Base-by-base conservation (phyloP, 2,797 vertebrate genomes). In the Paguma larvata region DNA sequence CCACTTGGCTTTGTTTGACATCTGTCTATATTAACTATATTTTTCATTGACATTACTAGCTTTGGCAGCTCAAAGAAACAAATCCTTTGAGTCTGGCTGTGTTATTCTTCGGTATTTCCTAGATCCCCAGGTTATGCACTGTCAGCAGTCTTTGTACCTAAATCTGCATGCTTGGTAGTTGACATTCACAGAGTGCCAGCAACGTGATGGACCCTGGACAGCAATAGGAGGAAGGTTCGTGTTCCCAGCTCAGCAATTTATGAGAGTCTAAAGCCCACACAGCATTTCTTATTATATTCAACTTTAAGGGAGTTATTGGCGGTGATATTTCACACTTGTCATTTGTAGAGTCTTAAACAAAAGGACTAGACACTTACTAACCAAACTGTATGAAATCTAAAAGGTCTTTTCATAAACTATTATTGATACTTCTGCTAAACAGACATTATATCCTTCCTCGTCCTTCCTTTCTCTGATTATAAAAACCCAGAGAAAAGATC, bases 1-100 rank as follows among this genome's bases (percentile, higher is more conserved):
- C 77, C 68, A 77, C 34, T 94, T 75, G 91, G 84, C 68, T 98
- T 92, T 97, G 96, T 93, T 97, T 97, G 94, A 95, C 85, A 94
- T 95, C 96, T 96, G 93, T 93, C 97, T 80, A 62, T 63, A 73
- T 15, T 68, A 92, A 97, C 93, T 96, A 56, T 56, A 85, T 89
- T 93, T 95, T 86, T 82, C 86, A 83, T 12, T 93, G 88, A 34
- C 9, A 53, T 75, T 62, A 96, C 59, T 48, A 75, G 4, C 16
- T 91, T 75, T 95, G 96, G 92, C 95, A 95, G 67, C 82, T 67
- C 85, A 90, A 78, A 85, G 91, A 93, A 94, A 89, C 12, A 86
- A 79, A 94, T 9, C 34, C 34, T 87, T 79, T 72, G 94, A 92
- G 44, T 73, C 72, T 95, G 53, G 34, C 62, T 86, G 48, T 56